phyloP scores from a whole-genome alignment of 2,888 invertebrate genomes.

The Galerucella calmariensis region DNA sequence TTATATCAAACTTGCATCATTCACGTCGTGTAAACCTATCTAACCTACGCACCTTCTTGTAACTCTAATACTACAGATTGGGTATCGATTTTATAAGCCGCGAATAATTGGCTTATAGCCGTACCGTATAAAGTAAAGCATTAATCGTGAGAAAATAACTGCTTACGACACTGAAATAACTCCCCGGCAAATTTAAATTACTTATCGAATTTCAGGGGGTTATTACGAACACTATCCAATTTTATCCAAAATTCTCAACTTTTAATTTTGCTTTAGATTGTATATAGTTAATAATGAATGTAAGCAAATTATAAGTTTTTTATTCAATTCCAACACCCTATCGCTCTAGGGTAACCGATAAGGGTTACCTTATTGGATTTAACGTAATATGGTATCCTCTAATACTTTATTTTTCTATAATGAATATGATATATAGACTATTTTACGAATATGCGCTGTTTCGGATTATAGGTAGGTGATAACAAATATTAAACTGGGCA shows the following conservation, averaged over 20 bases:
- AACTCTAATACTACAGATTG: slow-evolving; percentile 14
- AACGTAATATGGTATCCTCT: too few relatives aligned
- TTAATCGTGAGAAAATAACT: background rate
- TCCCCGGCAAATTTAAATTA: background rate
- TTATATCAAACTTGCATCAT: background rate
- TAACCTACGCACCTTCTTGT: slow-evolving; percentile 3
- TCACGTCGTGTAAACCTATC: slow-evolving; percentile 1
- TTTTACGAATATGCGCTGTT: too few relatives aligned
- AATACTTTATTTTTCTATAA: too few relatives aligned
- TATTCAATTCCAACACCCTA: too few relatives aligned
- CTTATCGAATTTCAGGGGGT: background rate
- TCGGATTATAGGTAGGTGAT: too few relatives aligned
- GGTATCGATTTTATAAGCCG: slow-evolving; percentile 9
- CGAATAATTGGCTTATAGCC: slow-evolving; percentile 12
- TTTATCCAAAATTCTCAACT: background rate
- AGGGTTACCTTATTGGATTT: too few relatives aligned
- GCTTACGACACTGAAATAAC: background rate
- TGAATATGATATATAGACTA: too few relatives aligned
- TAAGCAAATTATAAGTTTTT: too few relatives aligned
- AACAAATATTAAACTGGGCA: too few relatives aligned
- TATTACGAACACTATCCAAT: background rate
- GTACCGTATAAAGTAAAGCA: background rate
- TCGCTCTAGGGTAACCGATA: too few relatives aligned
- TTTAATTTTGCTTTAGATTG: background rate
- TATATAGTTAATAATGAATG: background rate